Evolutionary conservation across 2,888 invertebrate species (phyloP).

Genomic region (Nomada fabriciana): DNA sequence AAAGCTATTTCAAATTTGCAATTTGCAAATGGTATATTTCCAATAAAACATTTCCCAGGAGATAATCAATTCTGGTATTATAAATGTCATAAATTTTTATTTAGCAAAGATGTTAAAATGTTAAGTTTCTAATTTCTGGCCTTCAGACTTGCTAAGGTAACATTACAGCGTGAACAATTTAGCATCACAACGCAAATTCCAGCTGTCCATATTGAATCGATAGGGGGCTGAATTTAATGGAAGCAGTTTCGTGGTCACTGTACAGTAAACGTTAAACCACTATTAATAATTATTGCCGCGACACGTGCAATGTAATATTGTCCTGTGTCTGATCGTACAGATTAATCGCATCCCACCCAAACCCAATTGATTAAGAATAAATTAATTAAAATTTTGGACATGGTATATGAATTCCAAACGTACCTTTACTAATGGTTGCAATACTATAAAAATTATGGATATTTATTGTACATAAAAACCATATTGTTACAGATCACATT

Average conservation of each 20-base stretch:
- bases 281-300: slow-evolving; percentile 37
- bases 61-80: too few species aligned
- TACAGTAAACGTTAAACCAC: slow-evolving; percentile 15
- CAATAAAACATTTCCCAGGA: too few species aligned
- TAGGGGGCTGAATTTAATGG: slow-evolving; percentile 19
- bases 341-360: not conserved
- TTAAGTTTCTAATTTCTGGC: not conserved
- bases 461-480: too few species aligned
- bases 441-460: not conserved
- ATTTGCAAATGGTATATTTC: too few species aligned
- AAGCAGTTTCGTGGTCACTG: slow-evolving; percentile 7
- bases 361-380: not conserved
- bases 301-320: slow-evolving; percentile 4
- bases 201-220: slow-evolving; percentile 28
- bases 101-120: not conserved
- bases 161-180: slow-evolving; percentile 8
- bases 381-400: slow-evolving; percentile 5
- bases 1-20: too few species aligned
- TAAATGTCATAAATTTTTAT: not conserved
- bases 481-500: too few species aligned
- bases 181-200: not conserved
- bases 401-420: not conserved
- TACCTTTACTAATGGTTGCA: not conserved
- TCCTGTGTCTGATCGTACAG: not conserved
- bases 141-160: not conserved